Evolutionary conservation across 1,140 invertebrate genomes (phyloP).

Genomic region (Anagrus nilaparvatae): DNA sequence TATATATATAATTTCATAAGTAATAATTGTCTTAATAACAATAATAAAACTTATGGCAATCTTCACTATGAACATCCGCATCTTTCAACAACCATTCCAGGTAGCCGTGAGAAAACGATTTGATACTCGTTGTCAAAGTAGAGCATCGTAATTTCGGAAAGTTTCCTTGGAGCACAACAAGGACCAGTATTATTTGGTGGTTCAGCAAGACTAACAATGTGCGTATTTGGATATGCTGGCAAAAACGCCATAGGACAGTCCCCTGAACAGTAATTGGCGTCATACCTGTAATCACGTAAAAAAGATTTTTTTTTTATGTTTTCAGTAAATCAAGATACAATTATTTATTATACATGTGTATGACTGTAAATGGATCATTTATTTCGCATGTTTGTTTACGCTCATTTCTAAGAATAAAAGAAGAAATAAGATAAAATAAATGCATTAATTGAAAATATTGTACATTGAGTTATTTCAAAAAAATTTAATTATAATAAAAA

Average conservation of each 20-base stretch:
- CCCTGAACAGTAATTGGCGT: conserved; percentile 93
- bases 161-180: conserved; percentile 81
- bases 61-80: conserved; percentile 85
- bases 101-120: conserved; percentile 78
- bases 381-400: too few species aligned
- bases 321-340: too few species aligned
- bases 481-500: too few species aligned
- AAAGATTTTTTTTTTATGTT: conserved; percentile 5
- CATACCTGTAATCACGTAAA: conserved; percentile 50
- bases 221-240: conserved; percentile 87
- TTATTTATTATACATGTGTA: too few species aligned
- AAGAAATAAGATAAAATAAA: too few species aligned
- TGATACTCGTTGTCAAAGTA: conserved; percentile 84
- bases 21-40: too few species aligned
- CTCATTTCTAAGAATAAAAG: too few species aligned
- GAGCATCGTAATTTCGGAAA: conserved; percentile 84
- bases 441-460: too few species aligned
- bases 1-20: too few species aligned
- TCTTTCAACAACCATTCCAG: conserved; percentile 86
- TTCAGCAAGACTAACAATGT: conserved; percentile 68
- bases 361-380: not conserved
- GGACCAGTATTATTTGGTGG: conserved; percentile 63
- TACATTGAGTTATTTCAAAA: too few species aligned
- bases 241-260: conserved; percentile 86
- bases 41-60: too few species aligned